These are phyloP conservation scores for Astreopora myriophthalma DNA, from an alignment of 64 coral and sea anemone genomes.

Conservation along the genomic window DNA sequence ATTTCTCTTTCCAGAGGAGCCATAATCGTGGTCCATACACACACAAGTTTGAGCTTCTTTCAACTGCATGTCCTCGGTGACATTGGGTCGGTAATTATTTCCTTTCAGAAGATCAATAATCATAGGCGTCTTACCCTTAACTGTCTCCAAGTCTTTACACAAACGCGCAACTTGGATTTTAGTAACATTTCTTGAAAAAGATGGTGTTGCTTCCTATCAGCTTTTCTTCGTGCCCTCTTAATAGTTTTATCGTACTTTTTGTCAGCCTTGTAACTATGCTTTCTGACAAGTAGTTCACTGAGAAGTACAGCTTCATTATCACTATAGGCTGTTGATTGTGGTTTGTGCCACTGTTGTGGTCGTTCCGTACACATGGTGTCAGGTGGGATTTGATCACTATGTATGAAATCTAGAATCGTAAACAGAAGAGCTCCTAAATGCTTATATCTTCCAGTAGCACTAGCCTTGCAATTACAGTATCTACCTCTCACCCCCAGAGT, in stretches of 20 bases:
- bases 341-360: conserved; percentile 48
- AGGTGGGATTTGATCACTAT: neutral
- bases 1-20: neutral
- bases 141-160: neutral
- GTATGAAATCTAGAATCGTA: conserved; percentile 13
- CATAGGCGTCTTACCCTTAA: neutral
- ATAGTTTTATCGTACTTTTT: neutral
- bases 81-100: neutral
- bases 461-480: conserved; percentile 34
- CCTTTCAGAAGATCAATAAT: conserved; percentile 4
- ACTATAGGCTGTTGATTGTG: neutral
- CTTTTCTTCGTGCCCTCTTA: conserved; percentile 11
- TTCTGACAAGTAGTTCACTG: conserved; percentile 16
- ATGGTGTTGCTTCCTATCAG: conserved; percentile 2
- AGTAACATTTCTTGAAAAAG: conserved; percentile 27
- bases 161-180: neutral
- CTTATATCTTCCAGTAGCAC: conserved; percentile 25
- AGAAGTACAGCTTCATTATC: neutral
- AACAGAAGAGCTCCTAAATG: conserved; percentile 37
- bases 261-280: conserved; percentile 36
- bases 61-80: neutral
- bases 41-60: neutral
- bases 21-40: neutral
- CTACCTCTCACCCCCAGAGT: neutral
- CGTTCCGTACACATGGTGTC: conserved; percentile 17